phyloP scores from a whole-genome alignment of 2,888 invertebrate genomes.

The Anarsia innoxiella region DNA sequence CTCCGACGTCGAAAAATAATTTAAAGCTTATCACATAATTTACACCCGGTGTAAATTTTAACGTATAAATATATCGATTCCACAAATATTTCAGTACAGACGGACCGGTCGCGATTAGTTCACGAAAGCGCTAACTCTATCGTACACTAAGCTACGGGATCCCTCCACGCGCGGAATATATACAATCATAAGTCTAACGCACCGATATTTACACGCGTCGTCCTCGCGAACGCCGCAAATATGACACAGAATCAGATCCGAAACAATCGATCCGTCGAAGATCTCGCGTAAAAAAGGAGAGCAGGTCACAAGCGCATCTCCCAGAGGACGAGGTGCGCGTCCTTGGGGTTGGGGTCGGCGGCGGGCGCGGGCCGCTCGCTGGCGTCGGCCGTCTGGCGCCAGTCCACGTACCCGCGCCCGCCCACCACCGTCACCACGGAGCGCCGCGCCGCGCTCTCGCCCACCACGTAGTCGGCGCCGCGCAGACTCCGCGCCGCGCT shows the following conservation, averaged over 20 bases:
- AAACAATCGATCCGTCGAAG: constrained; percentile 21
- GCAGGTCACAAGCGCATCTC: constrained; percentile 75
- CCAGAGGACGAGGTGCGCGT: constrained; percentile 94
- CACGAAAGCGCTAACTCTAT: constrained; percentile 13
- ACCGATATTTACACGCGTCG: constrained; percentile 27
- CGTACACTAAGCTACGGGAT: constrained; percentile 22
- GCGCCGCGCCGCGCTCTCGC: constrained; percentile 72
- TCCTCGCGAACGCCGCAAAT: constrained; percentile 23
- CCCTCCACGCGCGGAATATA: constrained; percentile 33
- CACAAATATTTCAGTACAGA: constrained; percentile 17
- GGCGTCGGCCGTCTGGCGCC: constrained; percentile 83
- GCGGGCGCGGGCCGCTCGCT: constrained; percentile 71
- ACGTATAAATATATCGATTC: constrained; percentile 25
- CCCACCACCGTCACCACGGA: constrained; percentile 92
- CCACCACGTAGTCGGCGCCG: constrained; percentile 56
- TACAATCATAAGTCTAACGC: constrained; percentile 24
- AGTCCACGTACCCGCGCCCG: constrained; percentile 91
- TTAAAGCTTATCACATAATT: constrained; percentile 68
- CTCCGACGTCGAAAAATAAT: constrained; percentile 60
- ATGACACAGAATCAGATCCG: constrained; percentile 43
- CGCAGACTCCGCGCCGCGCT: constrained; percentile 39
- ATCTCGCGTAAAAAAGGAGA: constrained; percentile 18
- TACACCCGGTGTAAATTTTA: constrained; percentile 45
- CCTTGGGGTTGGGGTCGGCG: constrained; percentile 84
- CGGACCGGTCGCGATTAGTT: constrained; percentile 21